Base-by-base conservation (phyloP, 2,113 vertebrate species). In the Pheucticus melanocephalus region DNA sequence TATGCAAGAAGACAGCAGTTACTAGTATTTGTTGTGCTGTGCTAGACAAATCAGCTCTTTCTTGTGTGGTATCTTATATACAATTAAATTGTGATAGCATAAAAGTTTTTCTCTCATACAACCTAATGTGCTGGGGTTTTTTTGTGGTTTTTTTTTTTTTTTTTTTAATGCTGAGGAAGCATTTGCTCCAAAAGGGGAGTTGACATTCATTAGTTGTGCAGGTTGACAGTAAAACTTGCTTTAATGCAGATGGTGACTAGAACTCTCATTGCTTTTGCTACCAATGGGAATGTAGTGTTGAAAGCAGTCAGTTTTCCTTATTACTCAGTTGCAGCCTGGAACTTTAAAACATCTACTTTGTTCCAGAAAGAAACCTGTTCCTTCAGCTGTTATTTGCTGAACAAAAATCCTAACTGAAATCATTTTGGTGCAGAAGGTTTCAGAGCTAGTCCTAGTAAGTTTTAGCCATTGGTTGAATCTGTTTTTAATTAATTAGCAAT, bases 171-270 rank as follows among this genome's bases (percentile, higher is more conserved):
- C 37, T 85, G n/a, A 54, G 39, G 37, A 82, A 84, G n/a, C 20
- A 2, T 31, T 76, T 87, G n/a, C 60, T 86, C 28, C 21, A 78
- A 64, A 92, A 75, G 48, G 35, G 64, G 87, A 89, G 42, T 25
- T 85, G 82, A 66, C 3, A 3, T 85, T 88, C 39, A 61, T 87
- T 90, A 80, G 64, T 65, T 9, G 1, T 75, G 17, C 44, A 76
- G 57, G 63, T 60, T 92, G 93, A 88, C 88, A 93, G 53, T 68
- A 61, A 88, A 91, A 50, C 35, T 86, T 56, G 33, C 35, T 86
- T 66, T 92, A 94, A 94, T 89, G 51, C 21, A 59, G 75, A 79
- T 81, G 94, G 69, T 96, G 91, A 96, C 61, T 92, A 84, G 76
- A 92, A 48, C 85, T 94, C 76, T 96, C 92, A 88, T 42, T 94